Evolutionary conservation across 2,888 invertebrate species (phyloP), one percentile per base, ranked within the genome.

Genomic region (Lordiphosa fenestrarum): DNA sequence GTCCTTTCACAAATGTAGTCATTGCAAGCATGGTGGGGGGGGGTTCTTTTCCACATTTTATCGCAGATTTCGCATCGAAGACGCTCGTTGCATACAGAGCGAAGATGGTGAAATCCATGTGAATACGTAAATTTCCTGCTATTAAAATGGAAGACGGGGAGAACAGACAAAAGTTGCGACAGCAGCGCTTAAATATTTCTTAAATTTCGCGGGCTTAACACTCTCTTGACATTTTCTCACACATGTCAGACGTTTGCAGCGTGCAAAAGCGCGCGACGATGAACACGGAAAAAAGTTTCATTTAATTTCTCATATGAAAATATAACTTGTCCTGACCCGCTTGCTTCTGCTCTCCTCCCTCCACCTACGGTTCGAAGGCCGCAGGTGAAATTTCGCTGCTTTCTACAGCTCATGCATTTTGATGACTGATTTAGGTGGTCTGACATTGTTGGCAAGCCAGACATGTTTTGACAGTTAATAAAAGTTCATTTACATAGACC

Each of bases 11-110:
- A 52, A 52, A 69, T 69, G 56, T 48, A 53, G 65, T 63, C 35
- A 53, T 66, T 60, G 25, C 40, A 19, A 38, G 44, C 42, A 13
- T 1, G 15, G 15, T 1, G 15, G 15, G 53, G 36, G 50, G 44
- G 55, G 49, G 56, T 25, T 25, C 6, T 52, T 69, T 53, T 7
- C 46, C 51, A 50, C 66, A 67, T 75, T 75, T 75, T 75, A 66
- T 78, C 63, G 67, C 61, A 70, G 81, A 76, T 70, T 83, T 70
- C 62, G 71, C 77, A 83, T 67, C 70, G 66, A 83, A 72, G 53
- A 75, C 65, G 76, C 80, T 61, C 44, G 63, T 19, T 62, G 76
- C 81, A 55, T 75, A 39, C 60, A 21, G 41, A 74, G 52, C 30
- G 19, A 50, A 44, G 42, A 33, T 42, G 23, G 44, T 44, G 54